A percentile compares a stretch with the other conserved stretches of the same genome.
These are phyloP conservation scores for Caenorhabditis sinica DNA, from an alignment of 2,888 invertebrate genomes.

Conservation along the genomic window DNA sequence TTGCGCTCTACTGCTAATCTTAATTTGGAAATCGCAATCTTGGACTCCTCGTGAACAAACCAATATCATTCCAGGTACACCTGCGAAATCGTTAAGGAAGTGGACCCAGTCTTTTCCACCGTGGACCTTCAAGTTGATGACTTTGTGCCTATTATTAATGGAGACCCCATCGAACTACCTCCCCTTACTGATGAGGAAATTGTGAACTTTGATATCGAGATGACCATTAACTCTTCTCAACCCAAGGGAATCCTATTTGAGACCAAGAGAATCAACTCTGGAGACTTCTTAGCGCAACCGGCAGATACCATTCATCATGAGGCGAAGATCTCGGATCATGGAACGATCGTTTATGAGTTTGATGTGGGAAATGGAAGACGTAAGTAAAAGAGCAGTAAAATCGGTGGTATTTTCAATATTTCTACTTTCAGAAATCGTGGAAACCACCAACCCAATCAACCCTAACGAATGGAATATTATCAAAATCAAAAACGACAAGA, in stretches of 20 bases:
- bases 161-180: slow-evolving; percentile 75
- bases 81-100: slow-evolving; percentile 67
- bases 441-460: slow-evolving; percentile 56
- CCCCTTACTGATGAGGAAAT: slow-evolving; percentile 76
- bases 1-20: no score
- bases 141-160: slow-evolving; percentile 77
- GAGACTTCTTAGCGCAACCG: slow-evolving; percentile 43
- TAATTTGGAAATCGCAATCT: no score
- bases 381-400: slow-evolving; percentile 15
- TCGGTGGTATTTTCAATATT: no score
- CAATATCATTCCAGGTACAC: slow-evolving; percentile 67
- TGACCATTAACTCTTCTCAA: slow-evolving; percentile 72
- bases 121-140: slow-evolving; percentile 78
- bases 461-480: slow-evolving; percentile 76
- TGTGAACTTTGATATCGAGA: slow-evolving; percentile 70
- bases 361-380: slow-evolving; percentile 77
- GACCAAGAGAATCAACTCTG: slow-evolving; percentile 49
- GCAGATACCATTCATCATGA: slow-evolving; percentile 59
- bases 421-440: slow-evolving; percentile 60
- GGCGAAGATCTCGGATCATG: slow-evolving; percentile 66
- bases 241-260: slow-evolving; percentile 69
- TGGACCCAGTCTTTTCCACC: slow-evolving; percentile 56
- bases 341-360: slow-evolving; percentile 77
- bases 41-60: no score
- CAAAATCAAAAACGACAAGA: slow-evolving; percentile 66